These are phyloP conservation scores for Tichodroma muraria DNA, from an alignment of 2,113 vertebrate genomes.

Conservation along the genomic window DNA sequence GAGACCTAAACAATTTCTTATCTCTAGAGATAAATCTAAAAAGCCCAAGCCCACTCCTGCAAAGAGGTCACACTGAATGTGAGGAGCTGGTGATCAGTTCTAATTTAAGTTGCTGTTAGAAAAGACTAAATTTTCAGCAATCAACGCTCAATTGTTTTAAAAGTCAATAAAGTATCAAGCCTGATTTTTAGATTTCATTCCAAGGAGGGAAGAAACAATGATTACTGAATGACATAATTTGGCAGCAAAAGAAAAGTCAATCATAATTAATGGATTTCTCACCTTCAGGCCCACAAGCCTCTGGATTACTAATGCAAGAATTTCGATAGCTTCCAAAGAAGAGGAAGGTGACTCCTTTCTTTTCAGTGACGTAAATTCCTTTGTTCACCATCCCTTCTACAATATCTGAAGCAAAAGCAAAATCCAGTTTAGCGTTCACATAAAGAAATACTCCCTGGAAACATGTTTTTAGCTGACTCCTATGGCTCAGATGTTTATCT, in stretches of 20 bases:
- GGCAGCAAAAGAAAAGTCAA: neutral
- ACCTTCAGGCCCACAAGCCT: conserved; percentile 87
- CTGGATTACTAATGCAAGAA: conserved; percentile 87
- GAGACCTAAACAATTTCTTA: neutral
- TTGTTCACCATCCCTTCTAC: conserved; percentile 92
- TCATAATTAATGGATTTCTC: neutral
- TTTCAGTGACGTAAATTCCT: conserved; percentile 83
- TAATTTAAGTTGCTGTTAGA: neutral
- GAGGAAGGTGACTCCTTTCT: conserved; percentile 81
- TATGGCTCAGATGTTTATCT: neutral
- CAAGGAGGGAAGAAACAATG: neutral
- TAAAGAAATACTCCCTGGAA: neutral
- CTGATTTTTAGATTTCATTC: neutral
- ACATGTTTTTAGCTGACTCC: neutral
- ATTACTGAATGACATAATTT: neutral
- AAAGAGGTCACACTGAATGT: neutral
- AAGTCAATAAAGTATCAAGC: neutral
- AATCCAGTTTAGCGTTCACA: neutral
- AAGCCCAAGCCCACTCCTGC: neutral
- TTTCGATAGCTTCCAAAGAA: conserved; percentile 83
- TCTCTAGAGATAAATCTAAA: neutral
- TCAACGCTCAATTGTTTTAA: neutral
- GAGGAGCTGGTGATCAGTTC: neutral
- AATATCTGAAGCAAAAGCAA: conserved; percentile 75
- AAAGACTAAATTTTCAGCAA: neutral